Conservation (phyloP, 2,888 invertebrate genomes). For the Seira ritae region DNA sequence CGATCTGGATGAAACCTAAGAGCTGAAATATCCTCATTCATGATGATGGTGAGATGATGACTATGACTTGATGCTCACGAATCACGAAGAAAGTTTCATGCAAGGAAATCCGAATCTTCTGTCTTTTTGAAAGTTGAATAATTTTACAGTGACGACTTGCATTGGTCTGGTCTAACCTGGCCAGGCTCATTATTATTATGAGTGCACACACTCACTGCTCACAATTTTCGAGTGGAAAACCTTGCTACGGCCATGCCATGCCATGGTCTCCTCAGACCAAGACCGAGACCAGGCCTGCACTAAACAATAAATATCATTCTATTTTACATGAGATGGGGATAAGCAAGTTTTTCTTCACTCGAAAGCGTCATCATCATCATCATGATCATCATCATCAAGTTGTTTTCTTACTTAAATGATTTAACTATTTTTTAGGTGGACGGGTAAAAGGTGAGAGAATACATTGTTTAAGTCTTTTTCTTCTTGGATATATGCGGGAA, state of each 20-base stretch:
- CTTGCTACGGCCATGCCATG: too few relatives aligned
- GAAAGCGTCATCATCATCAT: neutral
- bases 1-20: neutral
- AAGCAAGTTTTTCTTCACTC: conserved; percentile 10
- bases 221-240: neutral
- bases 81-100: neutral
- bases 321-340: neutral
- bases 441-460: neutral
- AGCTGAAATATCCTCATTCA: too few relatives aligned
- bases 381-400: neutral
- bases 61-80: neutral
- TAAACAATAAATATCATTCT: neutral
- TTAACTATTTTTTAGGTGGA: conserved; percentile 10
- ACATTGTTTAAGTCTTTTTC: neutral
- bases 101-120: conserved; percentile 1
- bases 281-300: neutral
- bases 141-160: too few relatives aligned
- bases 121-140: neutral
- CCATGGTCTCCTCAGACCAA: too few relatives aligned
- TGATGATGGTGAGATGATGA: too few relatives aligned
- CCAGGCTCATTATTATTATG: neutral
- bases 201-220: neutral
- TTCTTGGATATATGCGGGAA: neutral
- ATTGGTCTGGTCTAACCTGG: neutral
- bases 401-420: conserved; percentile 9